Base-by-base conservation (phyloP, 2,797 vertebrate species). In the Phataginus tricuspis region DNA sequence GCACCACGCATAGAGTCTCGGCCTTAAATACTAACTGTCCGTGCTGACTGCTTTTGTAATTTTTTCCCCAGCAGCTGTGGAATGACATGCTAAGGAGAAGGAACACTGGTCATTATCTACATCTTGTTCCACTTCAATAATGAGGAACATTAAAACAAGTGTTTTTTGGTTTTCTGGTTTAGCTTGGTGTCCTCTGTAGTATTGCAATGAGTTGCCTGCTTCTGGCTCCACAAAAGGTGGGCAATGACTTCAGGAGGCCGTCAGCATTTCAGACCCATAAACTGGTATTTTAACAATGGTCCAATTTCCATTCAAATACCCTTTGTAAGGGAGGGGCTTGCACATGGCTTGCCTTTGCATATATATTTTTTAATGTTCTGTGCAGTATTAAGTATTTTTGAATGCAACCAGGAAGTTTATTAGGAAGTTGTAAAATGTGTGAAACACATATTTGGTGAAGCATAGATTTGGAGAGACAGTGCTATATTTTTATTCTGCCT, bases 1-100 rank as follows among this genome's bases (percentile, higher is more conserved):
- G 21, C 27, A 3, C 9, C 25, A 0, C 1, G 18, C 23, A 1
- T 0, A 3, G 1, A 9, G 16, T n/a, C 53, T 59, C 34, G 0
- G 42, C 57, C 90, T n/a, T 9, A 25, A 21, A 4, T 31, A 12
- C 59, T 13, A 0, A 19, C 69, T 1, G 37, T 21, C 72, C 37
- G 0, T 7, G 19, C 79, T 29, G 8, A 0, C 5, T 1, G 51
- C 21, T 66, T 39, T 63, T 13, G 57, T 31, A 4, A 1, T 2
- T 10, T 42, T 7, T 3, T 61, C 63, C 25, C 39, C 57, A 25
- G 77, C 29, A 21, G 61, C 49, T 42, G 45, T 42, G 74, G 31
- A 18, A 18, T 91, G 31, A 21, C 51, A 2, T 72, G 39, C 19
- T 9, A n/a, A 74, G 69, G 51, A 49, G 86, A 55, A 31, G 5